Conservation (phyloP, 2,888 invertebrate species). For the Quadriops clusia region DNA sequence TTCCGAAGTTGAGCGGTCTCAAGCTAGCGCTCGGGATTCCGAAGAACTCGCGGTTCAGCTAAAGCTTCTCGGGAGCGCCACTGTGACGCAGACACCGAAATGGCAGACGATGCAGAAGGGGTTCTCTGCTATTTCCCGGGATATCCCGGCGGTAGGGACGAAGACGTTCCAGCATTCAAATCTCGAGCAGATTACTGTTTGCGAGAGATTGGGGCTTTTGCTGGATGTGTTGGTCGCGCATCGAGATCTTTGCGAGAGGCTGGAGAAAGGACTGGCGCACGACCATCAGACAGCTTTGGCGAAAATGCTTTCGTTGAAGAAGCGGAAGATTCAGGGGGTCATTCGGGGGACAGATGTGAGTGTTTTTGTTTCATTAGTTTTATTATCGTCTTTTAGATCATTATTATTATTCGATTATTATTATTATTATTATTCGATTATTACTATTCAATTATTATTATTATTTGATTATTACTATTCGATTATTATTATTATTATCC, state of each 20-base stretch:
- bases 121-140: slow-evolving; percentile 42
- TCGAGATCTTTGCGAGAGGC: slow-evolving; percentile 46
- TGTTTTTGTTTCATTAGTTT: slow-evolving; percentile 9
- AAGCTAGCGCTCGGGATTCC: slow-evolving; percentile 40
- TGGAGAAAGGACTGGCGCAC: slow-evolving; percentile 47
- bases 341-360: slow-evolving; percentile 48
- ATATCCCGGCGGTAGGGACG: slow-evolving; percentile 39
- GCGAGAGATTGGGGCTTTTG: slow-evolving; percentile 42
- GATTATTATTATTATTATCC: too few relatives aligned
- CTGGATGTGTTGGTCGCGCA: slow-evolving; percentile 44
- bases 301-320: slow-evolving; percentile 49
- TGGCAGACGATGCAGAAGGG: slow-evolving; percentile 45
- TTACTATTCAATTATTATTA: too few relatives aligned
- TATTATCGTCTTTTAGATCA: slow-evolving; percentile 1
- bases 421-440: too few relatives aligned
- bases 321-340: slow-evolving; percentile 50
- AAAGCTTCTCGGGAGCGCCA: slow-evolving; percentile 35
- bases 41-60: slow-evolving; percentile 43
- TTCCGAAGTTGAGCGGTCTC: slow-evolving; percentile 29
- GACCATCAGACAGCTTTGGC: slow-evolving; percentile 50
- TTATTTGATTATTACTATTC: too few relatives aligned
- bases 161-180: slow-evolving; percentile 42
- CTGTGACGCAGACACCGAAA: slow-evolving; percentile 25
- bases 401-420: background rate
- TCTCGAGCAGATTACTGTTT: slow-evolving; percentile 43